Evolutionary conservation across 37 sponge, comb jelly and placozoan species (phyloP).

Genomic region (Beroe ovata): DNA sequence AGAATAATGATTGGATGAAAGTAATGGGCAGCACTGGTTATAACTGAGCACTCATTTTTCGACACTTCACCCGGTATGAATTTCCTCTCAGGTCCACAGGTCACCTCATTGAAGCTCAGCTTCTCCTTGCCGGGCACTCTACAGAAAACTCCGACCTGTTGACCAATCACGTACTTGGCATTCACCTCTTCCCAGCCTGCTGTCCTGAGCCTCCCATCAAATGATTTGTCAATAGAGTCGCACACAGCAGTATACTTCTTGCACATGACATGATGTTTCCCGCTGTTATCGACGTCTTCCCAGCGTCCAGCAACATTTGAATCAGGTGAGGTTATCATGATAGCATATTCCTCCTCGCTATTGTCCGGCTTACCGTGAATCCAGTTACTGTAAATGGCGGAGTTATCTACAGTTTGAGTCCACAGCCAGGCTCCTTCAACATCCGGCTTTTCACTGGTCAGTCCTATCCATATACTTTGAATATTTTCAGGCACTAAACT

Average conservation of each 20-base stretch:
- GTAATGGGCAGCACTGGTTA: background rate
- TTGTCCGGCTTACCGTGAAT: background rate
- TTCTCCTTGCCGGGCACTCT: conserved; percentile 6
- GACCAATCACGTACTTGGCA: conserved; percentile 3
- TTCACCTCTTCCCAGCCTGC: conserved; percentile 3
- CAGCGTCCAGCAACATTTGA: background rate
- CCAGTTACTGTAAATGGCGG: conserved; percentile 28
- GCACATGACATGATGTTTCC: background rate
- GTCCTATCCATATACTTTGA: conserved; percentile 20
- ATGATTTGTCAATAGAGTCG: background rate
- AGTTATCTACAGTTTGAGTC: conserved; percentile 29
- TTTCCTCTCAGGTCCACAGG: background rate
- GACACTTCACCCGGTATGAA: background rate
- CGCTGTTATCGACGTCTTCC: background rate
- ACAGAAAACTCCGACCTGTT: conserved; percentile 32
- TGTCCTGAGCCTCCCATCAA: conserved; percentile 1
- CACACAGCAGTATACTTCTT: background rate
- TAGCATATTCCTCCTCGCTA: background rate
- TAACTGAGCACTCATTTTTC: background rate
- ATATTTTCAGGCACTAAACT: background rate
- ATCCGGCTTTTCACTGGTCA: conserved; percentile 40
- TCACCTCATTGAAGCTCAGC: background rate
- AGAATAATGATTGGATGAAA: background rate
- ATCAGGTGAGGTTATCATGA: background rate
- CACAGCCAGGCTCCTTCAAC: conserved; percentile 9